Percentiles rank a stretch among this genome's conserved stretches.
phyloP scores from a whole-genome alignment of 2,797 vertebrate species.

The Podarcis lilfordi region DNA sequence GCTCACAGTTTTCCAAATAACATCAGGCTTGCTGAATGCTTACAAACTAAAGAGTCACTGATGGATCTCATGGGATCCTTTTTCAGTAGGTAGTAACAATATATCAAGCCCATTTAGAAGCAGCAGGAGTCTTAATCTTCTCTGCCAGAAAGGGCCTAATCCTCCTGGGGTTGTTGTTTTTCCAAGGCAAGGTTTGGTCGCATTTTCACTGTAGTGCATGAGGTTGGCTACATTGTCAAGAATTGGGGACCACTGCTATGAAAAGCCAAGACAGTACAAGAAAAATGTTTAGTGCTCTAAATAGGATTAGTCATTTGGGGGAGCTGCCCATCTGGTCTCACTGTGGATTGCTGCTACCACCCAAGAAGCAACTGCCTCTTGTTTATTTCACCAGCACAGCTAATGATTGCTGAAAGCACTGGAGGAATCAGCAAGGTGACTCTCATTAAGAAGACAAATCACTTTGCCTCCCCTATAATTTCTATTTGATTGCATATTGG shows the following conservation, averaged over 20 bases:
- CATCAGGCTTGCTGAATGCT: background rate
- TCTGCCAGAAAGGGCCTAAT: accelerated
- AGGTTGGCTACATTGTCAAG: conserved; percentile 39
- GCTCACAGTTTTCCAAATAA: background rate
- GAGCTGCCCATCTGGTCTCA: conserved; percentile 25
- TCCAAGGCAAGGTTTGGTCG: background rate
- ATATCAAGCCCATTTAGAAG: conserved; percentile 27
- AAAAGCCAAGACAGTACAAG: conserved; percentile 20
- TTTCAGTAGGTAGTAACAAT: accelerated
- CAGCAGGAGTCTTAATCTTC: background rate
- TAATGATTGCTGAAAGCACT: conserved; percentile 43
- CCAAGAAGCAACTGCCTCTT: conserved; percentile 51
- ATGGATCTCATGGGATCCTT: background rate
- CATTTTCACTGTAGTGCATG: background rate
- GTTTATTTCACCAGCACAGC: conserved; percentile 43
- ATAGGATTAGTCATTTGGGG: conserved; percentile 42
- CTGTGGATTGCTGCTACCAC: conserved; percentile 21
- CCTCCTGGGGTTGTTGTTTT: background rate
- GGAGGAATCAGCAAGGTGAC: conserved; percentile 57
- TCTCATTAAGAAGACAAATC: conserved; percentile 47
- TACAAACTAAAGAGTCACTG: conserved; percentile 1
- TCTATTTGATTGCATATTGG: conserved; percentile 33
- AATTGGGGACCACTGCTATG: background rate
- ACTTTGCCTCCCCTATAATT: conserved; percentile 29
- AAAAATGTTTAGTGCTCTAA: conserved; percentile 17